A percentile compares a stretch with the other conserved stretches of the same genome.
These are phyloP conservation scores for Trachelus stipa DNA, from an alignment of 2,888 invertebrate genomes.

Conservation along the genomic window DNA sequence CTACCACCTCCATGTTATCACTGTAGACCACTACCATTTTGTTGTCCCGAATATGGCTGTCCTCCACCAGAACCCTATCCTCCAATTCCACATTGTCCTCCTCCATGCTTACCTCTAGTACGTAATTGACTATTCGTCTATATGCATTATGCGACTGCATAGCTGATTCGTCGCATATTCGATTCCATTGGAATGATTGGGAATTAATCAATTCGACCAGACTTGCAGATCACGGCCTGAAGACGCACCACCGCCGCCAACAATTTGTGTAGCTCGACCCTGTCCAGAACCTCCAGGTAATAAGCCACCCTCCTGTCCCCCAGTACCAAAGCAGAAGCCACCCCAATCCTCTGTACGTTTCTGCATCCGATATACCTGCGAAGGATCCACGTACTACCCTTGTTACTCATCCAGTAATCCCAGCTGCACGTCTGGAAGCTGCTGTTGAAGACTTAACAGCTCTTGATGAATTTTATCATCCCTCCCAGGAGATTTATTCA, in stretches of 20 bases:
- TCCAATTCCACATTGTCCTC: slow-evolving; percentile 21
- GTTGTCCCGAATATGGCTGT: slow-evolving; percentile 41
- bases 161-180: not conserved
- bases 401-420: slow-evolving; percentile 36
- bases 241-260: slow-evolving; percentile 25
- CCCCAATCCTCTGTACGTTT: slow-evolving; percentile 43
- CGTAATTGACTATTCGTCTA: slow-evolving; percentile 5
- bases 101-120: slow-evolving; percentile 38
- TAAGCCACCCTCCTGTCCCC: slow-evolving; percentile 21
- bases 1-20: slow-evolving; percentile 46
- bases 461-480: not conserved
- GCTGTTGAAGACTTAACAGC: not conserved
- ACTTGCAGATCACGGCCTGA: slow-evolving; percentile 33
- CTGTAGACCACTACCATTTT: slow-evolving; percentile 37
- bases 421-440: slow-evolving; percentile 6
- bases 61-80: slow-evolving; percentile 35
- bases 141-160: not conserved
- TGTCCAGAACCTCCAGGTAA: slow-evolving; percentile 31
- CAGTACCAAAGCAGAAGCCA: slow-evolving; percentile 33
- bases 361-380: slow-evolving; percentile 41
- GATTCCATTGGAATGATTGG: not conserved
- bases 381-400: slow-evolving; percentile 41
- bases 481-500: not conserved
- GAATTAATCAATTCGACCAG: slow-evolving; percentile 23
- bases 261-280: slow-evolving; percentile 39